phyloP scores from a whole-genome alignment of 2,888 invertebrate species.

The Drosophila anceps region DNA sequence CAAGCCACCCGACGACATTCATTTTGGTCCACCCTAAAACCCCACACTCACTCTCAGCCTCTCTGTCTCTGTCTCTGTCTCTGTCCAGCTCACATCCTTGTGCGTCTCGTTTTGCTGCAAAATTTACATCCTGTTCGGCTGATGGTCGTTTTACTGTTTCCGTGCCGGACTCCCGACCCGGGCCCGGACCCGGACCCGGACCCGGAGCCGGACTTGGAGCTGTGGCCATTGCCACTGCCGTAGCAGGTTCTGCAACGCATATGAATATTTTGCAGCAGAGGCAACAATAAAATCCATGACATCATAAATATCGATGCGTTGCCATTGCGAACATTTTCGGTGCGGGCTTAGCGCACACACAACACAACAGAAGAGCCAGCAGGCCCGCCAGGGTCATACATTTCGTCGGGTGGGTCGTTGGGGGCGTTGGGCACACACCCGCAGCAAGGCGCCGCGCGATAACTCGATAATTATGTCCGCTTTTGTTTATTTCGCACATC shows the following conservation, averaged over 20 bases:
- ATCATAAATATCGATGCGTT: slow-evolving; percentile 83
- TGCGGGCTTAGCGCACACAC: slow-evolving; percentile 79
- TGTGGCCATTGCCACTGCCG: slow-evolving; percentile 30
- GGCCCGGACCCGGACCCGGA: slow-evolving; percentile 27
- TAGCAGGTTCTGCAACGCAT: slow-evolving; percentile 62
- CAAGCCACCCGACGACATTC: slow-evolving; percentile 62
- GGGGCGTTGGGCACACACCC: slow-evolving; percentile 56
- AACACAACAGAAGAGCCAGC: slow-evolving; percentile 13
- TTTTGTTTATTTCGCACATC: slow-evolving; percentile 85
- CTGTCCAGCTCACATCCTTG: slow-evolving; percentile 42
- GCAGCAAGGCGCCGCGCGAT: slow-evolving; percentile 83
- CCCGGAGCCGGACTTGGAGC: slow-evolving; percentile 8
- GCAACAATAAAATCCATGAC: slow-evolving; percentile 84
- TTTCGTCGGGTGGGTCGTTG: slow-evolving; percentile 19
- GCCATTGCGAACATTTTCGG: slow-evolving; percentile 81
- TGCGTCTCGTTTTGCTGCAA: slow-evolving; percentile 78
- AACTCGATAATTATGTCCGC: slow-evolving; percentile 86
- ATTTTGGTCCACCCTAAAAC: slow-evolving; percentile 23
- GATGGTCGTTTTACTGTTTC: slow-evolving; percentile 83
- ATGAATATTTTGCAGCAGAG: slow-evolving; percentile 81
- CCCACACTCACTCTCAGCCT: slow-evolving; percentile 5
- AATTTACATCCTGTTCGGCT: slow-evolving; percentile 83
- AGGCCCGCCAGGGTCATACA: slow-evolving; percentile 58
- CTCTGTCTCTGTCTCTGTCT: neutral
- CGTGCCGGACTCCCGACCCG: slow-evolving; percentile 51